These are phyloP conservation scores for Onchidella celtica DNA, from an alignment of 2,888 invertebrate species.

Conservation along the genomic window DNA sequence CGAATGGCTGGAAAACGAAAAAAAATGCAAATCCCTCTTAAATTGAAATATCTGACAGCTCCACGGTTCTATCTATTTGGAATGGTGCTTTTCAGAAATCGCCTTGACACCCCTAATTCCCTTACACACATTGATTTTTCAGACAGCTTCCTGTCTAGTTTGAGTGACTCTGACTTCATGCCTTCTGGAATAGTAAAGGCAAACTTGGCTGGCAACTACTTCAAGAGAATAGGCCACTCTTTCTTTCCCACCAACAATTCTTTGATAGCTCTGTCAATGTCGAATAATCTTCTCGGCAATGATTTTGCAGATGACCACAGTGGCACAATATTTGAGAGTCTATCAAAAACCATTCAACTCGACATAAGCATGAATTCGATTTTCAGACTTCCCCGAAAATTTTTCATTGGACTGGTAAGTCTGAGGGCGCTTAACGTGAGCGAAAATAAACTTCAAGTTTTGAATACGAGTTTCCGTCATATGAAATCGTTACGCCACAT, in stretches of 20 bases:
- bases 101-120: not conserved
- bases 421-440: not conserved
- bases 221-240: not conserved
- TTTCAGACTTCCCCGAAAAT: not conserved
- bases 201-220: not conserved
- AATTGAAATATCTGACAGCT: conserved; percentile 1
- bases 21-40: not conserved
- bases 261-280: not conserved
- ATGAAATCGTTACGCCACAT: conserved; percentile 9
- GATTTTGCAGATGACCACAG: not conserved
- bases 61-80: not conserved
- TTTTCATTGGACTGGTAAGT: conserved; percentile 12
- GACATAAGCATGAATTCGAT: conserved; percentile 30
- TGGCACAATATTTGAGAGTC: not conserved
- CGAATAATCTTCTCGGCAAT: conserved; percentile 7
- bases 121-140: conserved; percentile 10
- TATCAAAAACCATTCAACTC: not conserved
- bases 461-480: conserved; percentile 4
- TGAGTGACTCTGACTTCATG: not conserved
- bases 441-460: not conserved
- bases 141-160: not conserved
- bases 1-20: too few species aligned
- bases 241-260: not conserved
- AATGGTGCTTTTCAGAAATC: conserved; percentile 3
- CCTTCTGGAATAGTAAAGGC: not conserved